phyloP scores from a whole-genome alignment of 53 echinoderm and acorn worm species.

The Hippasteria phrygiana region DNA sequence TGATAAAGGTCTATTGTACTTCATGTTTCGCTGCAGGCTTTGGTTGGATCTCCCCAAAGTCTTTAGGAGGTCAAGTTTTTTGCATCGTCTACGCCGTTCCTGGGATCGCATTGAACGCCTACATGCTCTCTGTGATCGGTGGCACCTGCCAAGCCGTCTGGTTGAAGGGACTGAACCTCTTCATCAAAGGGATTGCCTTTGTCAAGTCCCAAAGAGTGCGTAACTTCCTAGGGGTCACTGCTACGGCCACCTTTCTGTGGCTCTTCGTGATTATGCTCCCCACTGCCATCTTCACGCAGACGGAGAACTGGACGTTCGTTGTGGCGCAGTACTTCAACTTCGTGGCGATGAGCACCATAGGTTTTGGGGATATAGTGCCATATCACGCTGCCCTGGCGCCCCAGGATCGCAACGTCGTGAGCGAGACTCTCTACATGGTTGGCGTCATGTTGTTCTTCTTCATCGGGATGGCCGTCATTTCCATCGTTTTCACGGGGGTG shows the following conservation, averaged over 20 bases:
- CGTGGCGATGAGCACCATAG: slow-evolving; percentile 17
- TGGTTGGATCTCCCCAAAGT: slow-evolving; percentile 12
- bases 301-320: slow-evolving; percentile 18
- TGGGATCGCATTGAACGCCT: slow-evolving; percentile 21
- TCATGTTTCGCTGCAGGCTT: neutral
- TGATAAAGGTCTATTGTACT: too few relatives aligned
- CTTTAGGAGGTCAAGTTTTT: neutral
- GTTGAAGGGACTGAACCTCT: neutral
- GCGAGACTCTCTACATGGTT: neutral
- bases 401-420: neutral
- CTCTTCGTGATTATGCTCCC: neutral
- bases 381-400: slow-evolving; percentile 5
- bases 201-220: neutral
- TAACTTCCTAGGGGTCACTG: neutral
- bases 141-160: neutral
- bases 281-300: neutral
- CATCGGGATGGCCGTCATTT: neutral
- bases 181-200: neutral
- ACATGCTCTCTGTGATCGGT: slow-evolving; percentile 40
- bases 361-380: slow-evolving; percentile 20
- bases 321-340: slow-evolving; percentile 32
- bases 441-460: slow-evolving; percentile 29
- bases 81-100: slow-evolving; percentile 23
- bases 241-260: neutral
- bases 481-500: neutral